Evolutionary conservation across 2,113 vertebrate genomes (phyloP), one percentile per base, ranked within the genome.

Genomic region (Hypocryptadius cinnamomeus): DNA sequence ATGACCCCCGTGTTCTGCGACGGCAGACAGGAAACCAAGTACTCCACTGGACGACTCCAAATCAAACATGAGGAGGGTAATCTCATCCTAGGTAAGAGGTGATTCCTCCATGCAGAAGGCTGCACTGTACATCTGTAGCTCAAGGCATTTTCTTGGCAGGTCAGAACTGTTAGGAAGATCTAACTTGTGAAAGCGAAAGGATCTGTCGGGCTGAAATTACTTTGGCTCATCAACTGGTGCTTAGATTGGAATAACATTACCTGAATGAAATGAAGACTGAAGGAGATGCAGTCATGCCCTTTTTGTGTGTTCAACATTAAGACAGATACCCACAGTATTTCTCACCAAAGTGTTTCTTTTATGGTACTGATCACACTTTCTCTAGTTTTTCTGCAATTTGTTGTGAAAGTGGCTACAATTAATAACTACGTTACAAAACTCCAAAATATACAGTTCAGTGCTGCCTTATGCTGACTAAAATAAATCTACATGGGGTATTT

Each of bases 1-100:
- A 13, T 96, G 21, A 98, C 96, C 96, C 98, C 97, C 0, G 70
- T 98, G 53, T 98, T 97, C 82, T 57, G 80, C 72, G 96, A 92
- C 0, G 93, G 97, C 69, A 96, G 86, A 28, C 97, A 95, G 79
- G 97, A 98, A 83, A 98, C 92, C 45, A 97, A 97, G 74, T 92
- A 91, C 19, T 79, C 96, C 16, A 96, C 95, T 2, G 97, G 97
- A 53, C 39, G 44, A 63, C 70, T 97, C 18, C 85, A 35, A 71
- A 92, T 97, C 79, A 97, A 95, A 72, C 96, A 97, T 21, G 83
- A 90, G 47, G 56, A 94, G 35, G 89, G 89, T 22, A 74, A 50
- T 22, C 22, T 96, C 69, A 83, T 96, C 28, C 96, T 90, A 59
- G 96, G 96, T 24, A 91, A 92, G 82, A 97, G 93, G 33, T 91